Evolutionary conservation across 2,888 invertebrate genomes (phyloP), one percentile per base, ranked within the genome.

Genomic region (Unio delphinus): DNA sequence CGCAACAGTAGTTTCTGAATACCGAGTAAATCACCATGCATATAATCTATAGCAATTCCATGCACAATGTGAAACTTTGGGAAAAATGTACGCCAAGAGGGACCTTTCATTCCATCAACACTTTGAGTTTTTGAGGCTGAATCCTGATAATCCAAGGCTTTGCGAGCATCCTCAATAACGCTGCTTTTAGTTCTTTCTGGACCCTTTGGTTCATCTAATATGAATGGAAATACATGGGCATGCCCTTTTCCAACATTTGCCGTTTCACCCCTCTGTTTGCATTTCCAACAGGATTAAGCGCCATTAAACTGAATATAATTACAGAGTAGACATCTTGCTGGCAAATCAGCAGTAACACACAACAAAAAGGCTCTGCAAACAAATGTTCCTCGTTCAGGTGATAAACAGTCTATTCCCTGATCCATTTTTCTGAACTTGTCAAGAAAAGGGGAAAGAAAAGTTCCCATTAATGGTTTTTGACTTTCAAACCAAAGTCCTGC

Each of bases 401-500:
- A 23, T 23, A 23, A 23, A 23, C 23, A 23, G 0, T 23, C 23
- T 23, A 23, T 69, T 69, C 72, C 20, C 65, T 55, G 26, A 61
- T 18, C 7, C 69, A 23, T 45, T 34, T 45, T 20, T 62, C 65
- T 58, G n/a, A 72, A 64, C 23, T 56, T 34, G 23, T 69, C 55
- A 11, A 62, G 26, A 68, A 67, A 72, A 26, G 74, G 74, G 45
- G 67, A 60, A 23, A 74, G 28, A 61, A 65, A 71, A 17, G 74
- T 68, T 20, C 61, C 45, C 70, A 71, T 70, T 30, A 54, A 60
- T 55, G 74, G 70, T 61, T 74, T 65, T 63, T 59, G 26, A 30
- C 61, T 66, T 20, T 65, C 74, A 68, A 70, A 74, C 74, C 70
- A 74, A 20, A 74, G 30, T 23, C 64, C 70, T 20, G 65, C 64